Evolutionary conservation across 2,888 invertebrate species (phyloP).

Genomic region (Tenthredo amoena): DNA sequence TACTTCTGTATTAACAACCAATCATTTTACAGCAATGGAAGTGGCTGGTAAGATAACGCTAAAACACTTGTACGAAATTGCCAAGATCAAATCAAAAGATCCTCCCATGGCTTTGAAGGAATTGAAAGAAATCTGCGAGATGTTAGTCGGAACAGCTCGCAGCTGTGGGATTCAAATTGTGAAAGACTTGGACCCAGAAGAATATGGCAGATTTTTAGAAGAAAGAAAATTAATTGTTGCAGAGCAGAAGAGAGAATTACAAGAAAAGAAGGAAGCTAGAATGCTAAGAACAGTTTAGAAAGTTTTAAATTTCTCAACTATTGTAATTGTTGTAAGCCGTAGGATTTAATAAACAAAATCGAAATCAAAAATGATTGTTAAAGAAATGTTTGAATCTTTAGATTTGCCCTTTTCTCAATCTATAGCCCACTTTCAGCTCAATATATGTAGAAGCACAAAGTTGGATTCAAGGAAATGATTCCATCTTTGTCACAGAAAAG

Average conservation of each 20-base stretch:
- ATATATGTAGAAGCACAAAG: too few species aligned
- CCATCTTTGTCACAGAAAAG: not conserved
- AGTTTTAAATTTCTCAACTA: not conserved
- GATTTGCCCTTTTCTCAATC: not conserved
- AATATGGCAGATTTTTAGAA: conserved; percentile 90
- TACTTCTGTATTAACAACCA: conserved; percentile 19
- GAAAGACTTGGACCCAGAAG: conserved; percentile 86
- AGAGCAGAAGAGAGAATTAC: conserved; percentile 87
- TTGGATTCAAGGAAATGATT: not conserved
- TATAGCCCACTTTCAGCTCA: not conserved
- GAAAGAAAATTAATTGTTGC: conserved; percentile 86
- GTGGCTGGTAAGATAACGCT: conserved; percentile 93
- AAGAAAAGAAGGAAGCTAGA: conserved; percentile 93
- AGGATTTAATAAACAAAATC: not conserved
- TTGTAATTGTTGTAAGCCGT: conserved; percentile 2
- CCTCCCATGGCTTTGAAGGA: conserved; percentile 84
- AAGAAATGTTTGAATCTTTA: not conserved
- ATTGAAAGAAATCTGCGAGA: conserved; percentile 88
- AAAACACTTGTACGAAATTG: conserved; percentile 99
- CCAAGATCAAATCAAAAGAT: conserved; percentile 95
- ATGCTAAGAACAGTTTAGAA: conserved; percentile 88
- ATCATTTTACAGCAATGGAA: conserved; percentile 83
- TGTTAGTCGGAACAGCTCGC: conserved; percentile 88
- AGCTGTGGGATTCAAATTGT: conserved; percentile 94
- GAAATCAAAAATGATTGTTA: not conserved